Conservation (phyloP, 2,888 invertebrate genomes). For the Drosophila kambysellisi region DNA sequence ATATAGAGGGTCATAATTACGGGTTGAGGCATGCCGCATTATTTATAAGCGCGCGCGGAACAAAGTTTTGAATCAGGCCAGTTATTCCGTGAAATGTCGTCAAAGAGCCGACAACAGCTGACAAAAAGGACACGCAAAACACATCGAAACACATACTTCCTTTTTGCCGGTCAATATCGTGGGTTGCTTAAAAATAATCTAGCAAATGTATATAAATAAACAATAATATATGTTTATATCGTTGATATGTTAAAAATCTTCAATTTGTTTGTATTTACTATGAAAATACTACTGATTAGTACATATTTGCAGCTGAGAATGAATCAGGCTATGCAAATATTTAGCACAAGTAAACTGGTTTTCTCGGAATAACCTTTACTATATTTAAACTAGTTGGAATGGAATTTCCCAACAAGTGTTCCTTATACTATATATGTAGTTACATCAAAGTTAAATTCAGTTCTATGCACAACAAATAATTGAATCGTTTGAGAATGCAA, state of each 20-base stretch:
- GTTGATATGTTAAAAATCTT: neutral
- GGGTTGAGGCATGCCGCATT: constrained; percentile 18
- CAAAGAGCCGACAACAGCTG: constrained; percentile 58
- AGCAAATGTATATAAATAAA: no score
- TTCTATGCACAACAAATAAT: neutral
- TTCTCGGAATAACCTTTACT: neutral
- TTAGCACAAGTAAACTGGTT: neutral
- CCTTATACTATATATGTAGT: neutral
- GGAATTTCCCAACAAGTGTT: neutral
- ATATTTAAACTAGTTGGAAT: neutral
- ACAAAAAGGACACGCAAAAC: constrained; percentile 37
- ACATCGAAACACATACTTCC: constrained; percentile 21
- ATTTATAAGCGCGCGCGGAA: constrained; percentile 35
- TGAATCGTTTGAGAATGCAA: neutral
- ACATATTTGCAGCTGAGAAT: neutral
- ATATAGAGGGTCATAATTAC: neutral
- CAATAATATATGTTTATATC: neutral
- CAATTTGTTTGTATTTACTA: neutral
- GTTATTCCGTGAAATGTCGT: constrained; percentile 25
- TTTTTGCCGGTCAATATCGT: constrained; percentile 13
- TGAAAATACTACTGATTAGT: no score
- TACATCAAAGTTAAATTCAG: neutral
- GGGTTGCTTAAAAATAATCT: constrained; percentile 12
- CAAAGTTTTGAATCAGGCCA: constrained; percentile 39
- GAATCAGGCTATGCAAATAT: neutral